phyloP scores from a whole-genome alignment of 2,113 vertebrate species.

The Centropus bengalensis region DNA sequence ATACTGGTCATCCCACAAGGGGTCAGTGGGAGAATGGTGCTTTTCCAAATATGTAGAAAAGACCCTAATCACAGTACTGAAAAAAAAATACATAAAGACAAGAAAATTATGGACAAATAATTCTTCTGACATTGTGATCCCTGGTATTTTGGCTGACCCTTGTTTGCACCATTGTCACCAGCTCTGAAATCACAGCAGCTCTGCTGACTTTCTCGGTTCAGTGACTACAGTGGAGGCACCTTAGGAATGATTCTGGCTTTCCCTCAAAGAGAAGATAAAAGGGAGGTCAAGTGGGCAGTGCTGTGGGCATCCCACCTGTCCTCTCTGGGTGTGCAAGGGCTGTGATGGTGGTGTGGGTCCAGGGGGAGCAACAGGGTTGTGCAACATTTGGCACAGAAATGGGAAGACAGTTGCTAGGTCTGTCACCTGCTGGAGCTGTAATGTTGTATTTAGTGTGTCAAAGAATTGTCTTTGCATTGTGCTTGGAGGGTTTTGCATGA shows the following conservation, averaged over 20 bases:
- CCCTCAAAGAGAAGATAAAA: not conserved
- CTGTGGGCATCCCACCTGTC: not conserved
- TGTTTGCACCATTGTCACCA: not conserved
- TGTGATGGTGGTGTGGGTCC: not conserved
- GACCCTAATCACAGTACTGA: not conserved
- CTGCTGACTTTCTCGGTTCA: fast-evolving
- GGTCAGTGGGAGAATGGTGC: not conserved
- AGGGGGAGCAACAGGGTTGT: not conserved
- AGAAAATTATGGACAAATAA: not conserved
- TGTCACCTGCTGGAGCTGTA: not conserved
- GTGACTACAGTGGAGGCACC: not conserved
- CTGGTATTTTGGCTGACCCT: not conserved
- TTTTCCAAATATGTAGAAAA: not conserved
- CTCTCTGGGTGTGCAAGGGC: not conserved
- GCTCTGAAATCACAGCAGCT: not conserved
- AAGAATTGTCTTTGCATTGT: not conserved
- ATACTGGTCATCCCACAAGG: not conserved
- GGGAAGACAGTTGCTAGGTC: fast-evolving
- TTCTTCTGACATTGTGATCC: fast-evolving
- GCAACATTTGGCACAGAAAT: not conserved
- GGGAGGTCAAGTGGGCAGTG: fast-evolving
- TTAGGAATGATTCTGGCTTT: not conserved
- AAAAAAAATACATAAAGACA: not conserved
- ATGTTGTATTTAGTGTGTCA: not conserved
- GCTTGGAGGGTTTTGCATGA: not conserved